Conservation (phyloP, 2,797 vertebrate species). For the Eutrigla gurnardus region DNA sequence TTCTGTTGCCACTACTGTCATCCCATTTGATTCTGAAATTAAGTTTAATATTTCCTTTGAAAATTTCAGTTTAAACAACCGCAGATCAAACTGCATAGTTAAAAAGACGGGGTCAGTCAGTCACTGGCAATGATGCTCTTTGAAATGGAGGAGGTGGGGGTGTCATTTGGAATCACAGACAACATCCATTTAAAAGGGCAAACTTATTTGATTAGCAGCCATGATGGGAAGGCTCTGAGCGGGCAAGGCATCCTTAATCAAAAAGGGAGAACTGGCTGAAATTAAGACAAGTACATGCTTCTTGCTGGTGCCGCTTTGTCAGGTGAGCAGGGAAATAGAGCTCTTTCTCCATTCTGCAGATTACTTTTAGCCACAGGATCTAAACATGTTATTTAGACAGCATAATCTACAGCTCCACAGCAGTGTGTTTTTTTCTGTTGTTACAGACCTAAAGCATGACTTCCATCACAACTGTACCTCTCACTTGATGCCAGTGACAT, state of each 20-base stretch:
- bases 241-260: conserved; percentile 64
- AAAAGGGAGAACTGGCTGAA: conserved; percentile 61
- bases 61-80: conserved; percentile 55
- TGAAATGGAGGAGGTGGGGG: conserved; percentile 55
- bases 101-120: conserved; percentile 67
- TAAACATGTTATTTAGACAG: neutral
- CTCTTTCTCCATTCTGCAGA: conserved; percentile 33
- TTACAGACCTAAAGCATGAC: conserved; percentile 24
- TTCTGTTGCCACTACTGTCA: conserved; percentile 63
- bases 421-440: conserved; percentile 5
- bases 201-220: conserved; percentile 79
- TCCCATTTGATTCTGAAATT: conserved; percentile 58
- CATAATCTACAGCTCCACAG: neutral
- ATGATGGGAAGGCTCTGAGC: conserved; percentile 62
- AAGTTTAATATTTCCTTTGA: conserved; percentile 71
- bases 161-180: conserved; percentile 64
- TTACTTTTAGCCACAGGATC: conserved; percentile 12
- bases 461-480: conserved; percentile 13
- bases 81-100: conserved; percentile 73
- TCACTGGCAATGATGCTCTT: conserved; percentile 66
- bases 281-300: conserved; percentile 58
- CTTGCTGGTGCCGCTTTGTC: conserved; percentile 51
- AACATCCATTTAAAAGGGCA: conserved; percentile 74
- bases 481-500: conserved; percentile 23
- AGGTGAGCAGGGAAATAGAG: conserved; percentile 40